Conservation (phyloP, 1,140 invertebrate genomes). For the Drosophila saltans region DNA sequence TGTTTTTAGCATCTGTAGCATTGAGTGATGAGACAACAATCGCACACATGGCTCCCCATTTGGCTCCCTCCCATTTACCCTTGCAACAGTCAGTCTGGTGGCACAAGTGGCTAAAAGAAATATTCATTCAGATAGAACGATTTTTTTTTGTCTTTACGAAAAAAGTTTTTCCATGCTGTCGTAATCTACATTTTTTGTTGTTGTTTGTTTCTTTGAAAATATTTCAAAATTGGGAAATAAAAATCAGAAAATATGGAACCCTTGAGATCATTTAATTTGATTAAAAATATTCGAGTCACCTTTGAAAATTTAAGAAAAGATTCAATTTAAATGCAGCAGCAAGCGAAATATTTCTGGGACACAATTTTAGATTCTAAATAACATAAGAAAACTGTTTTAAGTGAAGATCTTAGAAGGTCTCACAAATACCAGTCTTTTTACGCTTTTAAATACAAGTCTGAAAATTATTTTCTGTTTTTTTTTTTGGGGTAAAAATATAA, state of each 20-base stretch:
- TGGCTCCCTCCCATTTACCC: not conserved
- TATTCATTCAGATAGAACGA: slow-evolving; percentile 22
- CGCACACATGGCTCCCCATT: slow-evolving; percentile 58
- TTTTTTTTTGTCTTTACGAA: not conserved
- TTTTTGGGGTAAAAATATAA: too few relatives aligned
- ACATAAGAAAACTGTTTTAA: too few relatives aligned
- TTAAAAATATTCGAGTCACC: not conserved
- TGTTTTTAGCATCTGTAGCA: slow-evolving; percentile 72
- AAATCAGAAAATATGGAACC: slow-evolving; percentile 3
- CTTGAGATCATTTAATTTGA: slow-evolving; percentile 10
- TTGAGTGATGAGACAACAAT: slow-evolving; percentile 67
- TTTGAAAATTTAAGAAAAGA: not conserved
- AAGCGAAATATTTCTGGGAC: not conserved
- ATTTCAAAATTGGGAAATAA: slow-evolving; percentile 3
- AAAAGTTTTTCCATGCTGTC: not conserved
- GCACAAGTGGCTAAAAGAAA: slow-evolving; percentile 22
- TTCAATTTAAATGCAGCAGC: too few relatives aligned
- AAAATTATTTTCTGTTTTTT: too few relatives aligned
- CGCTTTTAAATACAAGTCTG: too few relatives aligned
- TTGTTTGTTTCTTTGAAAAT: not conserved
- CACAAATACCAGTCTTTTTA: too few relatives aligned
- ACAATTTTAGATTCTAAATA: slow-evolving; percentile 21
- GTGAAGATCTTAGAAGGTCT: too few relatives aligned
- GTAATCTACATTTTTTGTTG: not conserved
- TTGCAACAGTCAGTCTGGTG: not conserved